Percentiles rank a stretch among this genome's conserved stretches.
Conservation (phyloP, 2,797 vertebrate genomes). For the Alfaro cultratus region DNA sequence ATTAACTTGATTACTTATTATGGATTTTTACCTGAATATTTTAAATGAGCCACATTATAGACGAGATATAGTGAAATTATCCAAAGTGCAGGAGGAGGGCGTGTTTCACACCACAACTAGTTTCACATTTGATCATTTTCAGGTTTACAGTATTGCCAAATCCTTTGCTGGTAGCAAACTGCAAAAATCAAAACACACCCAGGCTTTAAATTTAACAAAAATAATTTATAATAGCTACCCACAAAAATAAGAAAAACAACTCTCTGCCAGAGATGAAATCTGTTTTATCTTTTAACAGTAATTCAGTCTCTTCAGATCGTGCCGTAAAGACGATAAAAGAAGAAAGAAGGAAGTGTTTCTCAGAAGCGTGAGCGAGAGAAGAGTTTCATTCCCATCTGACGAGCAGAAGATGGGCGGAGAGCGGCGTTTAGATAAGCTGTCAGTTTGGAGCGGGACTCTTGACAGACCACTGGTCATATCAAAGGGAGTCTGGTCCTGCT, state of each 20-base stretch:
- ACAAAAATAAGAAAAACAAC: background rate
- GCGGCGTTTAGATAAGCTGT: conserved; percentile 77
- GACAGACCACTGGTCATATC: conserved; percentile 82
- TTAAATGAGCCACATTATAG: background rate
- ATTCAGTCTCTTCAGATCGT: conserved; percentile 21
- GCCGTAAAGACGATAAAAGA: background rate
- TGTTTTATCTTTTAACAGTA: conserved; percentile 32
- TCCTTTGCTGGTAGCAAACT: background rate
- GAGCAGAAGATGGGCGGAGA: conserved; percentile 65
- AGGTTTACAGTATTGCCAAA: background rate
- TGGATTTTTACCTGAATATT: background rate
- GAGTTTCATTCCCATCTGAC: conserved; percentile 55
- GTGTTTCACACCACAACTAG: background rate
- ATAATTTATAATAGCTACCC: background rate
- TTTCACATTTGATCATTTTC: background rate
- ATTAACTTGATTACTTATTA: background rate
- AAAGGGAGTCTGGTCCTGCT: conserved; percentile 75
- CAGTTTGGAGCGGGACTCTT: conserved; percentile 70
- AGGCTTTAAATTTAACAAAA: background rate
- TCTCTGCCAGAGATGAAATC: background rate
- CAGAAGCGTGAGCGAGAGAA: conserved; percentile 26
- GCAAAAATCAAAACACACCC: background rate
- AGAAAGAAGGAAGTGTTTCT: conserved; percentile 39
- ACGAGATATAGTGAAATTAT: background rate
- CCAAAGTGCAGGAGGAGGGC: background rate